Evolutionary conservation across 2,888 invertebrate species (phyloP).

Genomic region (Synergus umbraculus): DNA sequence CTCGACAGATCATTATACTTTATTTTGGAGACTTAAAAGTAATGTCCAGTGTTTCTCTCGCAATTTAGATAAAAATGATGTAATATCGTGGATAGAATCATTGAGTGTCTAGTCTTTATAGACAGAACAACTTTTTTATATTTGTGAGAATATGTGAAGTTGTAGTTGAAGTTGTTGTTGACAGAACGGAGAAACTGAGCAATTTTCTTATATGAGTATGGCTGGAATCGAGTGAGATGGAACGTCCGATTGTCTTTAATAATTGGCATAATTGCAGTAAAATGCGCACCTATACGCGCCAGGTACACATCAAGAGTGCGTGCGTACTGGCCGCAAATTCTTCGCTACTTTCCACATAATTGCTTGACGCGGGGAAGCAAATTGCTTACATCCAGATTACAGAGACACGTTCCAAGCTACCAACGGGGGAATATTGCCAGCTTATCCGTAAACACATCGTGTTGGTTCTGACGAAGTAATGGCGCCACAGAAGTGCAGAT

Average conservation of each 20-base stretch:
- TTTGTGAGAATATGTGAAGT: too few species aligned
- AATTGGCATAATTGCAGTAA: constrained; percentile 44
- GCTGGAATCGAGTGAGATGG: constrained; percentile 38
- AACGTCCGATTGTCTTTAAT: constrained; percentile 38
- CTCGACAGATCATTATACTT: too few species aligned
- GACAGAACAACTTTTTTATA: too few species aligned
- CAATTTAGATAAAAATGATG: too few species aligned
- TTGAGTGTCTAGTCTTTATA: too few species aligned
- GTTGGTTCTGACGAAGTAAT: constrained; percentile 51
- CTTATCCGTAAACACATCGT: constrained; percentile 54
- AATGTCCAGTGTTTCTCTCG: too few species aligned
- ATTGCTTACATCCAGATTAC: constrained; percentile 62
- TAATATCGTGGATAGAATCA: too few species aligned
- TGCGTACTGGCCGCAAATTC: constrained; percentile 60
- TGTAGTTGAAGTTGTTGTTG: not conserved
- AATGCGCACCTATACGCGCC: constrained; percentile 14
- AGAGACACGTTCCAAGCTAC: constrained; percentile 55
- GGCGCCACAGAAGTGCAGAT: constrained; percentile 58
- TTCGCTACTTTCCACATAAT: constrained; percentile 63
- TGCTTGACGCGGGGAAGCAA: constrained; percentile 56
- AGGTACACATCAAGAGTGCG: constrained; percentile 33
- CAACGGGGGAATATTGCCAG: constrained; percentile 46
- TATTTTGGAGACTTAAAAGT: too few species aligned
- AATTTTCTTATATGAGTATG: not conserved
- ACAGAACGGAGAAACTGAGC: not conserved